phyloP scores from a whole-genome alignment of 2,113 vertebrate genomes.

The Synchiropus splendidus region DNA sequence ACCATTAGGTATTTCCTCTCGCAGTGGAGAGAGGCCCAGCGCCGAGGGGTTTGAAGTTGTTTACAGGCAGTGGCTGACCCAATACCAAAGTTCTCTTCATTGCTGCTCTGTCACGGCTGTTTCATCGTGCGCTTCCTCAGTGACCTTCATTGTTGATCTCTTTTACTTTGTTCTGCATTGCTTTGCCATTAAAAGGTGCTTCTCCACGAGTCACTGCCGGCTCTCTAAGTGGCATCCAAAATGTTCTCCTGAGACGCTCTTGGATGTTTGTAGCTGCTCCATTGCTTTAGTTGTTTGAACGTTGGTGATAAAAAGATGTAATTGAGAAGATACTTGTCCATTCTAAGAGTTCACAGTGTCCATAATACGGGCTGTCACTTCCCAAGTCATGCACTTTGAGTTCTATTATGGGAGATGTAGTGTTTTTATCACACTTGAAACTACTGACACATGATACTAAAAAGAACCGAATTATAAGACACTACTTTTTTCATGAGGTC shows the following conservation, averaged over 20 bases:
- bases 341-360: no score
- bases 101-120: conserved; percentile 39
- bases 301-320: no score
- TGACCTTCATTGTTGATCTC: conserved; percentile 30
- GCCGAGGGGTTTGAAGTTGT: conserved; percentile 50
- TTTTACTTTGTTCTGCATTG: conserved; percentile 21
- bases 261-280: no score
- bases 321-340: no score
- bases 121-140: conserved; percentile 24
- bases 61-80: conserved; percentile 51
- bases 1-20: conserved; percentile 33
- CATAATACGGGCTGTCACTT: no score
- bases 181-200: conserved; percentile 21
- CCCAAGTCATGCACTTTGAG: no score
- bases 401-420: no score
- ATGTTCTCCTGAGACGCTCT: neutral
- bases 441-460: no score
- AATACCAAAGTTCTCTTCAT: conserved; percentile 46
- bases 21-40: conserved; percentile 30
- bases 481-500: no score
- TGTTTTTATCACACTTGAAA: no score
- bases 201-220: conserved; percentile 11
- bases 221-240: conserved; percentile 9
- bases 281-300: no score
- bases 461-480: no score